These are phyloP conservation scores for Ophiodon elongatus DNA, from an alignment of 2,113 vertebrate species.

Conservation along the genomic window DNA sequence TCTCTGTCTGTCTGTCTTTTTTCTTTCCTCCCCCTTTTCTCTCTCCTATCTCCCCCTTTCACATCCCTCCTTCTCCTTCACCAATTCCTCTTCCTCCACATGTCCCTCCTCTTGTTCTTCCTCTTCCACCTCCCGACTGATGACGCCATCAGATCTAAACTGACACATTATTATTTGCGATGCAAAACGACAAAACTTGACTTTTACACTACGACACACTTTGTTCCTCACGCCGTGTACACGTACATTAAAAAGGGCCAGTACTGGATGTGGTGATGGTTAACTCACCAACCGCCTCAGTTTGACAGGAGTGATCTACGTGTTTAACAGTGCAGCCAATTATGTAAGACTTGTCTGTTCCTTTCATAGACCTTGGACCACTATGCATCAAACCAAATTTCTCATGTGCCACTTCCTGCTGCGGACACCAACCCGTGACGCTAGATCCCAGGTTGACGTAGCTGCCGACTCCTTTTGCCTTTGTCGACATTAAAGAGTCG, in stretches of 20 bases:
- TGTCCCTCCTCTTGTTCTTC: background rate
- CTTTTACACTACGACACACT: background rate
- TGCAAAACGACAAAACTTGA: background rate
- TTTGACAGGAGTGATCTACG: background rate
- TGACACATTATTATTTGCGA: background rate
- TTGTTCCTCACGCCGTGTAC: background rate
- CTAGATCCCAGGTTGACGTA: too few relatives aligned
- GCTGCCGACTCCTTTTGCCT: too few relatives aligned
- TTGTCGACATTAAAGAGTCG: background rate
- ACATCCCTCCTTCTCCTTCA: background rate
- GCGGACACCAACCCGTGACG: too few relatives aligned
- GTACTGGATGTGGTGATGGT: background rate
- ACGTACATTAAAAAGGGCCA: too few relatives aligned
- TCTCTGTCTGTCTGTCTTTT: constrained; percentile 3
- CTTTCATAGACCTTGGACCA: too few relatives aligned
- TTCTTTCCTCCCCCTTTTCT: background rate
- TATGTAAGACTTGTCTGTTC: too few relatives aligned
- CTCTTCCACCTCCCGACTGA: background rate
- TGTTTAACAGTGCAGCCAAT: background rate
- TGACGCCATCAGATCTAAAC: background rate
- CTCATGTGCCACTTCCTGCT: too few relatives aligned
- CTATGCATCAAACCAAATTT: too few relatives aligned
- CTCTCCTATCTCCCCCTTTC: background rate
- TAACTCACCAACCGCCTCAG: background rate
- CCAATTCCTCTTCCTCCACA: background rate